These are phyloP conservation scores for Coilia nasus DNA, from an alignment of 2,797 vertebrate species.

Conservation along the genomic window DNA sequence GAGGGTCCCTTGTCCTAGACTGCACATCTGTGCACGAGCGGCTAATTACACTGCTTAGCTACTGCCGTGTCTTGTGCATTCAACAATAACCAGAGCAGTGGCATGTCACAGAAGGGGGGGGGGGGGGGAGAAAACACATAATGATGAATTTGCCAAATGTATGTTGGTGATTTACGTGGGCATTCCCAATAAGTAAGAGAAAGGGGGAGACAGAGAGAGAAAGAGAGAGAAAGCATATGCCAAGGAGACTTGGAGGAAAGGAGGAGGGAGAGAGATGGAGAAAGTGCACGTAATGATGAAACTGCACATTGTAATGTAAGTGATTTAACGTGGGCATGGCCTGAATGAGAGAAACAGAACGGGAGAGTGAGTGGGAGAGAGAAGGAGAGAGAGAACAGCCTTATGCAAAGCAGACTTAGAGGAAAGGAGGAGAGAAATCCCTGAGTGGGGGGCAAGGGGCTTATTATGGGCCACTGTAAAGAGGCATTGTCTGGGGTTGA, in stretches of 20 bases:
- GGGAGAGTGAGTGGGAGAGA: slow-evolving; percentile 50
- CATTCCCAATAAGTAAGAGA: neutral
- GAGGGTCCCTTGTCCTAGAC: neutral
- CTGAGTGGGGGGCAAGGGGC: slow-evolving; percentile 63
- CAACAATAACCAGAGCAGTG: neutral
- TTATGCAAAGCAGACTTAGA: slow-evolving; percentile 47
- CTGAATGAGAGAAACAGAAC: slow-evolving; percentile 29
- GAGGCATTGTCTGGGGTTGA: slow-evolving; percentile 76
- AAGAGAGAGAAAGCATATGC: neutral
- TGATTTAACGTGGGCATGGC: slow-evolving; percentile 36
- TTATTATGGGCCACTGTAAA: slow-evolving; percentile 72
- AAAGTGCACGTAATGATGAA: neutral
- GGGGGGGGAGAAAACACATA: neutral
- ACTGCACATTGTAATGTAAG: slow-evolving; percentile 2
- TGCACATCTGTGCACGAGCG: neutral
- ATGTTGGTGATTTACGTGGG: neutral
- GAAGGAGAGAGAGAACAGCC: slow-evolving; percentile 21
- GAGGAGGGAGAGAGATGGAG: neutral
- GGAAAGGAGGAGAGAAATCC: slow-evolving; percentile 43
- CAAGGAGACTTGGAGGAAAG: neutral
- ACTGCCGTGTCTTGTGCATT: neutral
- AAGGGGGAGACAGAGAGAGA: neutral
- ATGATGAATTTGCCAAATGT: neutral
- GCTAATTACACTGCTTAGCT: neutral
- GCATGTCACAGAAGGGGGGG: neutral